Base-by-base conservation (phyloP, 2,888 invertebrate genomes). In the Leucozona laternaria region DNA sequence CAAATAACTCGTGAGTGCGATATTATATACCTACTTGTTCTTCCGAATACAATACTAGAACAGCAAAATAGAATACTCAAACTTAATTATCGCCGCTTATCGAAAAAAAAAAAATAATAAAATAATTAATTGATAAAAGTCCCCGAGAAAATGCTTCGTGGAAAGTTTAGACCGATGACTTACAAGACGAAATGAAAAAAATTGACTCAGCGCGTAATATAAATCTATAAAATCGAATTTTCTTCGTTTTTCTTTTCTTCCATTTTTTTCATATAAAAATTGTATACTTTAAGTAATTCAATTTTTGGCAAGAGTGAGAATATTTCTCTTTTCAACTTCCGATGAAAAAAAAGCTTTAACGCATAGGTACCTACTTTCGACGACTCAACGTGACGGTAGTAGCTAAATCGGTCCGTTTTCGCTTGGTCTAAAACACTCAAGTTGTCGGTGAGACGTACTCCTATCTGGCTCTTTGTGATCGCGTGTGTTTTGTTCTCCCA, bases 51-150 rank as follows among this genome's bases (percentile, higher is more conserved):
- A 72, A 40, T 43, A 40, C 13, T 11, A 22, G 34, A 34, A 45
- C 13, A 77, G 64, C 31, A 68, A 71, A 79, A 25, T 17, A 79
- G 4, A 57, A 22, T 72, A 78, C 57, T 76, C 66, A 66, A 34
- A 60, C 31, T 53, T 60, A 77, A 77, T 85, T 81, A 78, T 77
- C 72, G 60, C 50, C 37, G 31, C 73, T 79, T 79, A 84, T 84
- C 64, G 50, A 58, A 31, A 22, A 62, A 6, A 31, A 57, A 17
- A 17, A 0, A 17, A 50, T 22, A 40, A 6, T 55, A 28, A 28
- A 1, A 5, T 28, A 28, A 28, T 5, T 8, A 31, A 22, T 25
- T 17, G n/a, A 55, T 7, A n/a, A 79, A 84, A 66, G 71, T 45
- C 70, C 6, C n/a, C 43, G 50, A 68, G 60, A 48, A 34, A 50